These are phyloP conservation scores for Sympetrum striolatum DNA, from an alignment of 2,888 invertebrate genomes.

Conservation along the genomic window DNA sequence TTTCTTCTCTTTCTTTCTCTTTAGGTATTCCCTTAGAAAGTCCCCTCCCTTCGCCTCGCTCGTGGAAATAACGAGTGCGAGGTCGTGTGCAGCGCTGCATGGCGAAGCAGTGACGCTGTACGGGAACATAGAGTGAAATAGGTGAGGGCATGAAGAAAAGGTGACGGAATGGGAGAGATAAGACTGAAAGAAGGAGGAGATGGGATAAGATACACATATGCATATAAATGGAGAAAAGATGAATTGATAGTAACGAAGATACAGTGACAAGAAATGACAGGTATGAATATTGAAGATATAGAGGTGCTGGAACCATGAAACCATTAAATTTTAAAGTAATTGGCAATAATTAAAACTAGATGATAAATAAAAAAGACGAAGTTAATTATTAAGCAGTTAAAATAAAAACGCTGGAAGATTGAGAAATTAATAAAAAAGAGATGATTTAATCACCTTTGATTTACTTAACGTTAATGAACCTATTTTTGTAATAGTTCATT, in stretches of 20 bases:
- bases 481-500: too few relatives aligned
- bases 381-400: neutral
- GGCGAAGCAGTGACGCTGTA: neutral
- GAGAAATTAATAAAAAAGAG: too few relatives aligned
- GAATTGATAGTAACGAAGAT: neutral
- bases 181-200: neutral
- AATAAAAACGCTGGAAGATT: too few relatives aligned
- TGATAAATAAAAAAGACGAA: too few relatives aligned
- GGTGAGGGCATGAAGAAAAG: neutral
- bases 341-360: too few relatives aligned
- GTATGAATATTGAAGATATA: too few relatives aligned
- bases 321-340: too few relatives aligned
- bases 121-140: neutral
- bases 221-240: neutral
- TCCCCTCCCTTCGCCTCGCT: neutral
- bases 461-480: too few relatives aligned
- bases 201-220: neutral
- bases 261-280: neutral
- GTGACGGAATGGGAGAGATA: neutral
- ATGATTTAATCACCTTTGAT: too few relatives aligned
- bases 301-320: too few relatives aligned
- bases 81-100: conserved; percentile 1
- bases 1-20: neutral
- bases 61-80: conserved; percentile 22
- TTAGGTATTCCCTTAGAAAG: neutral